Evolutionary conservation across 2,888 invertebrate genomes (phyloP).

Genomic region (Eurytoma californica): DNA sequence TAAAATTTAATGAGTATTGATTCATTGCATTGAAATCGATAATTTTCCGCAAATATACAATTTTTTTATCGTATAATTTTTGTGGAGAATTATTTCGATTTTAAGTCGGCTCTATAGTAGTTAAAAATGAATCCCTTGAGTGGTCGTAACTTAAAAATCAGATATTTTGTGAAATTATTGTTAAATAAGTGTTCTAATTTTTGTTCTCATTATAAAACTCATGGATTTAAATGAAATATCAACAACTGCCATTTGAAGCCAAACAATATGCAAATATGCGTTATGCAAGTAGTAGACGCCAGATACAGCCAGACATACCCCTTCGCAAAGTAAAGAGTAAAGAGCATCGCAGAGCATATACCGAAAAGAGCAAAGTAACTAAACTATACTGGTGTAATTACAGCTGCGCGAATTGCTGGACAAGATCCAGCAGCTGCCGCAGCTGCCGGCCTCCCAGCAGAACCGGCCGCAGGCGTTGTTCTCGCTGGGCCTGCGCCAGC

Average conservation of each 20-base stretch:
- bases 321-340: background rate
- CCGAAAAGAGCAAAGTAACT: background rate
- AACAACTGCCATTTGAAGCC: background rate
- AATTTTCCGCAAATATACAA: too few species aligned
- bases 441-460: conserved; percentile 71
- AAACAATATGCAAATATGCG: background rate
- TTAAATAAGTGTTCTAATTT: too few species aligned
- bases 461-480: conserved; percentile 67
- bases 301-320: background rate
- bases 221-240: background rate
- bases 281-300: background rate
- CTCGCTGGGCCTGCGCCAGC: conserved; percentile 57
- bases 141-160: too few species aligned
- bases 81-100: too few species aligned
- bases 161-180: too few species aligned
- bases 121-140: too few species aligned
- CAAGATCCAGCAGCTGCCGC: conserved; percentile 83
- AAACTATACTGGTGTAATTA: conserved; percentile 23
- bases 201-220: too few species aligned
- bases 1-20: too few species aligned
- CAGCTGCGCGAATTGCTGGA: conserved; percentile 81
- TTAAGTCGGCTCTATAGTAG: too few species aligned
- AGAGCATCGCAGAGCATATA: background rate
- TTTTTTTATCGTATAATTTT: too few species aligned
- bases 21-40: too few species aligned